Evolutionary conservation across 2,797 vertebrate species (phyloP), one percentile per base, ranked within the genome.

Genomic region (Brotula barbata): DNA sequence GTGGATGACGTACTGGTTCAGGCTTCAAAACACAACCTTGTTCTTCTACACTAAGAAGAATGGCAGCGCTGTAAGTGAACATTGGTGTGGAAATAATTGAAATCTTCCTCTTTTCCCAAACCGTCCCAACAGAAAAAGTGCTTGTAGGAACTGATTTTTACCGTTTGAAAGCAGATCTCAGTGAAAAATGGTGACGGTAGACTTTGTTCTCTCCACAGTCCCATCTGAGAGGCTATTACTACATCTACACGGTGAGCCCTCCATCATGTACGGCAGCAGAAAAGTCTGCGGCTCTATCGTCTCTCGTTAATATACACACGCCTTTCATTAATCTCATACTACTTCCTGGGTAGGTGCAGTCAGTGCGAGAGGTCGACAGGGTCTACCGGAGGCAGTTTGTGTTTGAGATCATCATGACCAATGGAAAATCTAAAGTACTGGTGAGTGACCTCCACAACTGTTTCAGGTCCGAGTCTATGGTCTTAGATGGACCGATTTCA

Each of bases 361-460:
- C 91, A 0, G 92, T 93, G 43, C 77, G 85, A 34, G 85, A 91
- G 62, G 61, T 92, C 23, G 74, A 67, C 16, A 61, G 45, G 42
- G 42, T 49, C 0, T 79, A 73, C 7, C 62, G 61, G 39, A 91
- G 85, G 21, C 85, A 80, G 42, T 92, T 89, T 12, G 49, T 85
- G 31, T 94, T 94, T 78, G 92, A 94, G 74, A 89, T 94, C 16
- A 71, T 63, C 58, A 88, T 94, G 91, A 91, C 82, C 65, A 91
- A 87, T 2, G 92, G 92, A 48, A 94, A 93, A 80, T 90, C 63
- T 64, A 94, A 93, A 81, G 39, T 93, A 56, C 58, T 94, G 89
- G 93, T 93, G 69, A 91, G 91, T 77, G 19, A 12, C 1, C 1
- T 23, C 7, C 34, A 36, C 5, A 36, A 1, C 14, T 28, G 13